Base-by-base conservation (phyloP, 2,888 invertebrate species). In the Drepana falcataria region DNA sequence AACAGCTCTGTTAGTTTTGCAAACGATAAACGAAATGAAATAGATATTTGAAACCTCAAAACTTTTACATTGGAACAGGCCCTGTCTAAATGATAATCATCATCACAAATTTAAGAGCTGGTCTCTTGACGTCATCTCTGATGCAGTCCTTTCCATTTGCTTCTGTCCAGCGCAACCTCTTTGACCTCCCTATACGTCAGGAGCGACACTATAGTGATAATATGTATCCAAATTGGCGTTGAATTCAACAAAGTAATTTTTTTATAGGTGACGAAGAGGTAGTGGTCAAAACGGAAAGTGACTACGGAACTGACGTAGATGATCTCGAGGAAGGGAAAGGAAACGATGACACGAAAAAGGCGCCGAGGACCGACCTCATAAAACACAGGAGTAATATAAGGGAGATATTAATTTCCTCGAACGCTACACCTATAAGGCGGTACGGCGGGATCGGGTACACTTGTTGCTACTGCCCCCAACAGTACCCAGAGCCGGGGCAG, bases 341-440 rank as follows among this genome's bases (percentile, higher is more conserved):
- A 7, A 51, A 33, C 40, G 51, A 49, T 33, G 49, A 41, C 21
- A 40, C 40, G 7, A 51, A 48, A 40, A 53, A 53, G 37, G 47
- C 53, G 6, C 53, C 48, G 40, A 41, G 48, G 6, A 53, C 35
- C 5, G 53, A 48, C 37, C 35, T 51, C 34, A 35, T 53, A 2
- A 64, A 49, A 53, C 55, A 58, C 52, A 37, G 51, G 1, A 40
- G 33, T 49, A 58, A 58, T 49, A 54, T 58, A n/a, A 55, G 5
- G 44, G 55, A 58, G 53, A 48, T 58, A 6, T 35, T 58, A 2
- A 51, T 6, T 4, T 40, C 37, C 35, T 72, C 79, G 0, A 81
- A 81, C 48, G 81, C 79, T 0, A 79, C 81, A 0, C 71, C 75
- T 0, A 73, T 81, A n/a, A 60, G 66, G 0, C 59, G 69, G 9